phyloP scores from a whole-genome alignment of 1,140 invertebrate species.

The Pollicipes pollicipes region DNA sequence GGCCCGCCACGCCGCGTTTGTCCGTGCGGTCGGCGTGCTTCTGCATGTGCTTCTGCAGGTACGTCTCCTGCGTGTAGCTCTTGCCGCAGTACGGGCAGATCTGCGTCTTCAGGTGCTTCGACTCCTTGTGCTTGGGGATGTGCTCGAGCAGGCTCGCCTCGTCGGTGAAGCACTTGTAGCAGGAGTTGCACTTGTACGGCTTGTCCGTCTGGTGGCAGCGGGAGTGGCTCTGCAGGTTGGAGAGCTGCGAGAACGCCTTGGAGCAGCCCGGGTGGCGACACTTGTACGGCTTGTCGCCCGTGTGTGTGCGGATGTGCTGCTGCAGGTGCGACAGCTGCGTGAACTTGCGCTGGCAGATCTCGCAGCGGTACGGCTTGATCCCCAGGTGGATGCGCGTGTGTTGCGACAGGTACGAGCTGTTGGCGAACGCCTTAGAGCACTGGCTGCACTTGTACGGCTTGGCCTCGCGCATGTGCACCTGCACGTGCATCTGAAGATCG shows the following conservation, averaged over 20 bases:
- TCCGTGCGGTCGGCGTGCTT: conserved; percentile 87
- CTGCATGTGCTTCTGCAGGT: conserved; percentile 96
- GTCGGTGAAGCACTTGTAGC: conserved; percentile 93
- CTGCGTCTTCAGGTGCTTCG: conserved; percentile 97
- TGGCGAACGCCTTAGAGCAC: conserved; percentile 96
- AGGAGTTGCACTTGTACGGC: conserved; percentile 92
- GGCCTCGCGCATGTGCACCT: conserved; percentile 92
- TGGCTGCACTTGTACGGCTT: conserved; percentile 96
- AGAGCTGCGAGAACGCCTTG: conserved; percentile 96
- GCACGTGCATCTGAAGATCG: conserved; percentile 88
- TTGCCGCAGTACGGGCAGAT: conserved; percentile 99
- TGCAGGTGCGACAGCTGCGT: conserved; percentile 95
- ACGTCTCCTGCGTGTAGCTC: conserved; percentile 97
- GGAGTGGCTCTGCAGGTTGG: conserved; percentile 93
- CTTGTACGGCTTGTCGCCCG: conserved; percentile 95
- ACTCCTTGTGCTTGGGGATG: conserved; percentile 98
- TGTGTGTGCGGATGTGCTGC: conserved; percentile 98
- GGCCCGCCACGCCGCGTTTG: conserved; percentile 35
- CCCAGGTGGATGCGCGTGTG: conserved; percentile 94
- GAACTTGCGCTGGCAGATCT: conserved; percentile 96
- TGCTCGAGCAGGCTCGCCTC: conserved; percentile 86
- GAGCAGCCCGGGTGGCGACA: conserved; percentile 93
- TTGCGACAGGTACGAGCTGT: conserved; percentile 96
- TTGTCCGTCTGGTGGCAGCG: conserved; percentile 96
- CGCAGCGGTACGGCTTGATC: conserved; percentile 90